Evolutionary conservation across 2,888 invertebrate genomes (phyloP).

Genomic region (Endomychus coccineus): DNA sequence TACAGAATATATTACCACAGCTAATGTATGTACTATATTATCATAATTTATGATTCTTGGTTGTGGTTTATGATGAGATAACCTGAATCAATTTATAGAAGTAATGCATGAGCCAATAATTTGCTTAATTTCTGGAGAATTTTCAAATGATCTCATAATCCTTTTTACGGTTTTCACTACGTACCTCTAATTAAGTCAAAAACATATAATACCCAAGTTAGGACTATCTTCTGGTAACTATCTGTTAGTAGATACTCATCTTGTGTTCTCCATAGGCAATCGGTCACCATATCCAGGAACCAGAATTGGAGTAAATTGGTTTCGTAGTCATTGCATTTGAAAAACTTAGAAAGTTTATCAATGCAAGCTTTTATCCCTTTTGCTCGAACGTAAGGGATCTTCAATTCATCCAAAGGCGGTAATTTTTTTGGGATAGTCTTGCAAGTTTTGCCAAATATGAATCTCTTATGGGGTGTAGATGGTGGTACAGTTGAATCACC

Average conservation of each 20-base stretch:
- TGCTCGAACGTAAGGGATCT: slow-evolving; percentile 34
- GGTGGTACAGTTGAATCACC: slow-evolving; percentile 24
- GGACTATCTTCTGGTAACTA: slow-evolving; percentile 34
- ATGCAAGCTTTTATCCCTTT: slow-evolving; percentile 35
- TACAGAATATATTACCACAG: too few species aligned
- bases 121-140: too few species aligned
- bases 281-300: slow-evolving; percentile 40
- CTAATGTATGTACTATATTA: too few species aligned
- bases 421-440: slow-evolving; percentile 23
- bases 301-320: slow-evolving; percentile 39
- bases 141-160: too few species aligned
- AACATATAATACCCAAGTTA: slow-evolving; percentile 38
- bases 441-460: slow-evolving; percentile 22
- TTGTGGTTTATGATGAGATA: too few species aligned
- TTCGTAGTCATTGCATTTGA: slow-evolving; percentile 33
- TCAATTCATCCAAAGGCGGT: slow-evolving; percentile 24
- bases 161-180: neutral
- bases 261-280: slow-evolving; percentile 41
- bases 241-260: slow-evolving; percentile 38
- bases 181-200: slow-evolving; percentile 38
- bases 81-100: too few species aligned
- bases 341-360: slow-evolving; percentile 30
- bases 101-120: too few species aligned
- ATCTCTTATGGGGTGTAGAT: slow-evolving; percentile 26
- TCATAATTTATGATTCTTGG: too few species aligned